Conservation (phyloP, 1,140 invertebrate genomes). For the Nymphalis io region DNA sequence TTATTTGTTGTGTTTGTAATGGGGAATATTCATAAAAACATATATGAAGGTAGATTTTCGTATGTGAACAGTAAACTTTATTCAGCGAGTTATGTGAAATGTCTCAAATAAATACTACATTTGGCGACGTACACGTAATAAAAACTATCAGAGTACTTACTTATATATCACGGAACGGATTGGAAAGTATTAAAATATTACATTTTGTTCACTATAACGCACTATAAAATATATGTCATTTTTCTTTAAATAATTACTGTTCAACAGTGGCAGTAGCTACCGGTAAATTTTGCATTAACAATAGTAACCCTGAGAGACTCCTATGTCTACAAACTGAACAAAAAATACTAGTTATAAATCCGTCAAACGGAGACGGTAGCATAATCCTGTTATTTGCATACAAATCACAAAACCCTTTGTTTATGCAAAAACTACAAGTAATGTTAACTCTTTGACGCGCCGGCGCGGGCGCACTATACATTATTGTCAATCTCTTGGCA, state of each 20-base stretch:
- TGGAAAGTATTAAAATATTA: too few relatives aligned
- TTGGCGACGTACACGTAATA: too few relatives aligned
- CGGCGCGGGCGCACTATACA: conserved; percentile 49
- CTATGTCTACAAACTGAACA: conserved; percentile 43
- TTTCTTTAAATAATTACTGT: conserved; percentile 1
- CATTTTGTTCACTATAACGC: too few relatives aligned
- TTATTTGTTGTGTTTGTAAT: too few relatives aligned
- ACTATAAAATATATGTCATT: neutral
- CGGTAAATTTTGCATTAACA: conserved; percentile 31
- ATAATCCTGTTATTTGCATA: conserved; percentile 77
- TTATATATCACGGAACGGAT: too few relatives aligned
- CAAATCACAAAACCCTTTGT: conserved; percentile 68
- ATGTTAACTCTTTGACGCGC: conserved; percentile 65
- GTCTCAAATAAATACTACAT: too few relatives aligned
- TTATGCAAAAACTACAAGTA: conserved; percentile 56
- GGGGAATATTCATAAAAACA: too few relatives aligned
- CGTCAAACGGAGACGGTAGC: conserved; percentile 63
- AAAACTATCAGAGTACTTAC: too few relatives aligned
- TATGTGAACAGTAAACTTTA: too few relatives aligned
- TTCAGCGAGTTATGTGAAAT: too few relatives aligned
- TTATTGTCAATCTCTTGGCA: conserved; percentile 36
- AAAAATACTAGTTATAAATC: conserved; percentile 52
- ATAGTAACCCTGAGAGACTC: conserved; percentile 48
- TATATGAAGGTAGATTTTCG: too few relatives aligned
- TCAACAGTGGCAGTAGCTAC: conserved; percentile 43